Conservation (phyloP, 1,140 invertebrate genomes). For the Bicyclus anynana region DNA sequence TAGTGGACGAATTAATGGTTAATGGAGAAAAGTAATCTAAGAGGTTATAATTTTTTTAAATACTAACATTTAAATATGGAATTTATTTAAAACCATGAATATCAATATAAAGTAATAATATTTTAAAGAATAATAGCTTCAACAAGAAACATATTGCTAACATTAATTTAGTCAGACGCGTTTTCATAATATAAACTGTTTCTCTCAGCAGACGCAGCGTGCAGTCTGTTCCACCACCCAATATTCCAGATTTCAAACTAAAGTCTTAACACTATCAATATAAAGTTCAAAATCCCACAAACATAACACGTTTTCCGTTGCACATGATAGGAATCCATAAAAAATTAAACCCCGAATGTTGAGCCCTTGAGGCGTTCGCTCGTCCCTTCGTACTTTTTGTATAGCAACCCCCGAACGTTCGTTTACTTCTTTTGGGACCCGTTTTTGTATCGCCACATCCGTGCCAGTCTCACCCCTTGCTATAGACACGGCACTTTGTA, state of each 20-base stretch:
- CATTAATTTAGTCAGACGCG: slow-evolving; percentile 9
- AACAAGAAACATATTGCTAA: slow-evolving; percentile 13
- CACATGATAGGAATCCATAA: slow-evolving; percentile 24
- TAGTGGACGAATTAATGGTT: no score
- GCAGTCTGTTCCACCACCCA: slow-evolving; percentile 8
- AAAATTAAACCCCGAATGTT: slow-evolving; percentile 25
- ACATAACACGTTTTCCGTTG: slow-evolving; percentile 1
- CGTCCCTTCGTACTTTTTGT: slow-evolving; percentile 59
- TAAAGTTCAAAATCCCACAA: slow-evolving; percentile 36
- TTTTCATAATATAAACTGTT: slow-evolving; percentile 13
- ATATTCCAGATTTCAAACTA: not conserved
- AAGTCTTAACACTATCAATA: not conserved
- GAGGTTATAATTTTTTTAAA: no score
- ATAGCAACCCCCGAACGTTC: slow-evolving; percentile 33
- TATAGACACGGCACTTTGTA: slow-evolving; percentile 14
- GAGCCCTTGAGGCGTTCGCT: slow-evolving; percentile 33
- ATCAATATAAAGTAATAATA: not conserved
- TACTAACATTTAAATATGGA: no score
- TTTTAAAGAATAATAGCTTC: not conserved
- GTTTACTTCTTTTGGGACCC: slow-evolving; percentile 34
- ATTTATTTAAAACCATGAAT: no score
- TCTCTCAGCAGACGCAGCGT: no score
- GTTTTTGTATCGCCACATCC: slow-evolving; percentile 27
- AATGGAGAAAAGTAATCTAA: no score
- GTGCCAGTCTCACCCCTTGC: slow-evolving; percentile 25